Evolutionary conservation across 2,113 vertebrate species (phyloP), one percentile per base, ranked within the genome.

Genomic region (Sapayoa aenigma): DNA sequence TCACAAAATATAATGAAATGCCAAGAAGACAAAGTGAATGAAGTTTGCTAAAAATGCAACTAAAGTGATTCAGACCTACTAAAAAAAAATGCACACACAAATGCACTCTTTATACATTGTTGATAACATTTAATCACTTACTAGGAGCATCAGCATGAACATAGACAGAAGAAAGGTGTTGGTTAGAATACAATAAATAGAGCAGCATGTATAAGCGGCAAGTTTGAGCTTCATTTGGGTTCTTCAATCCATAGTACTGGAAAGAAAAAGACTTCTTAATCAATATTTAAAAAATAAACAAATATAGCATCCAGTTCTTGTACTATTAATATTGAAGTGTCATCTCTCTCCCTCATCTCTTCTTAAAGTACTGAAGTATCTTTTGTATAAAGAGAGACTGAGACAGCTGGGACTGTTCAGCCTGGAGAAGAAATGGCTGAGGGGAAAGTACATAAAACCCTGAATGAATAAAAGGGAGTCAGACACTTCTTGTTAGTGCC

Each of bases 1-100:
- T 98, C 68, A 83, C 98, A 98, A 98, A 98, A 97, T 98, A 98
- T 98, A 98, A 98, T 98, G 97, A 98, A 98, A 98, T 97, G 97
- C 97, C 98, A 98, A 97, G 97, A 98, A 98, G 98, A 98, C 97
- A 94, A 98, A 98, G 97, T 97, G 98, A 98, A 97, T 89, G 94
- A 97, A 98, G 96, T 98, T 98, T 98, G 96, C 98, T 94, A 97
- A 98, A 98, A 98, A 98, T 96, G 95, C 87, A 80, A 67, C 85
- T 93, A 94, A 98, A 98, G 92, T 95, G 96, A 96, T 97, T 97
- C 95, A 96, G 94, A 97, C 98, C 86, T 97, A 76, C 94, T 93
- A 44, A 95, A 96, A 96, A n/a, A 93, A 94, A 93, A 92, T 9
- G 2, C 28, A 35, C 76, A 56, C 37, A 79, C 73, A 96, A 93